Percentiles rank a stretch among this genome's conserved stretches.
Conservation (phyloP, 2,797 vertebrate genomes). For the Coendou prehensilis region DNA sequence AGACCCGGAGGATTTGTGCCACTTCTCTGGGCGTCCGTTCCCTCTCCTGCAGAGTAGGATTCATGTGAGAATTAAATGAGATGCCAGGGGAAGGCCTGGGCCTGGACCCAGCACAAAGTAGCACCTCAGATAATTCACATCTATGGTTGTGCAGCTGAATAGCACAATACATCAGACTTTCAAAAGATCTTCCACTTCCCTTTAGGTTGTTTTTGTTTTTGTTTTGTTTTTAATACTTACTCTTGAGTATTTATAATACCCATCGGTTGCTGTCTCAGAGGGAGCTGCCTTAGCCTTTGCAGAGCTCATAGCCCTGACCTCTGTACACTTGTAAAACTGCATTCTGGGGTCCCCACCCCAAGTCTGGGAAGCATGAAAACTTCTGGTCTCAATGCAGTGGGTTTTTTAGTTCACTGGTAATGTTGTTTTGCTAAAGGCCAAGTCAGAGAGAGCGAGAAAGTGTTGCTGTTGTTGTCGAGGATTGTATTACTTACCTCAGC, state of each 20-base stretch:
- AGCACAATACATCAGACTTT: not conserved
- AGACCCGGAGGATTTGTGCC: not conserved
- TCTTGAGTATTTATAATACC: not conserved
- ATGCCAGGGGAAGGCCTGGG: not conserved
- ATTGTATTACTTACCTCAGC: not conserved
- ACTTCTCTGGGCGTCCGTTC: conserved; percentile 39
- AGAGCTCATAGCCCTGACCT: not conserved
- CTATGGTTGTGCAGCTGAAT: not conserved
- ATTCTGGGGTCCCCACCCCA: not conserved
- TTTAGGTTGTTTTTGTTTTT: too few species aligned
- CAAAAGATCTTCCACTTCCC: not conserved
- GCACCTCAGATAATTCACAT: conserved; percentile 25
- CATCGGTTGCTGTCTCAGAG: not conserved
- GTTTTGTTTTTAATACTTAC: not conserved
- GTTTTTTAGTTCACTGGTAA: not conserved
- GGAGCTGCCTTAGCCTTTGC: not conserved
- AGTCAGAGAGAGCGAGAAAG: not conserved
- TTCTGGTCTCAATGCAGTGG: not conserved
- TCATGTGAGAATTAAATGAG: not conserved
- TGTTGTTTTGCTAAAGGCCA: not conserved
- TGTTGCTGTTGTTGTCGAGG: not conserved
- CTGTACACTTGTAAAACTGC: not conserved
- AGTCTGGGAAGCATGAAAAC: not conserved
- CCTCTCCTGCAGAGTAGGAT: not conserved
- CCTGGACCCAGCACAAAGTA: not conserved